Conservation (phyloP, 2,888 invertebrate species). For the Cantharis rufa region DNA sequence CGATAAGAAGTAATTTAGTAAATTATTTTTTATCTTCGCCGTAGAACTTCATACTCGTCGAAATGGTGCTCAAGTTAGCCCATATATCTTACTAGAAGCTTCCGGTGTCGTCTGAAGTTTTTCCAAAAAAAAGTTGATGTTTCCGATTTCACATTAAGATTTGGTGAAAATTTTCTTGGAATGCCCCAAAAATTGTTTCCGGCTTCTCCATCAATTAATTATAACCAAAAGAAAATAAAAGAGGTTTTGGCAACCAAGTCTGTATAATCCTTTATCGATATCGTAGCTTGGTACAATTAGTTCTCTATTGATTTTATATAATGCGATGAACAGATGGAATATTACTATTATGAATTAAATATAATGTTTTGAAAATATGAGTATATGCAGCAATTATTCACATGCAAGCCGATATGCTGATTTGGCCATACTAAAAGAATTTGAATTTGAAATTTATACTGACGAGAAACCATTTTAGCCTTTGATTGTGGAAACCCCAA, state of each 20-base stretch:
- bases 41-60: not conserved
- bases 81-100: not conserved
- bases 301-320: not conserved
- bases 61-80: not conserved
- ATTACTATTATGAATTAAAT: not conserved
- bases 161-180: not conserved
- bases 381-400: too few relatives aligned
- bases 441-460: too few relatives aligned
- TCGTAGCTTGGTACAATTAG: not conserved
- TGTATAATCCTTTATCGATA: not conserved
- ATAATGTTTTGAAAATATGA: too few relatives aligned
- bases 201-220: not conserved
- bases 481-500: too few relatives aligned
- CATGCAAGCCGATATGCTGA: too few relatives aligned
- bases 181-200: too few relatives aligned
- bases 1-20: not conserved
- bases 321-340: not conserved
- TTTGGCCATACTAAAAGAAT: too few relatives aligned
- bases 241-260: not conserved
- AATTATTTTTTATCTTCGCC: not conserved
- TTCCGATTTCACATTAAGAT: not conserved
- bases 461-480: too few relatives aligned
- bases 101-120: not conserved
- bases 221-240: not conserved
- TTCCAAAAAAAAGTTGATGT: not conserved